These are phyloP conservation scores for Pocillopora damicornis DNA, from an alignment of 64 coral and sea anemone species.

Conservation along the genomic window DNA sequence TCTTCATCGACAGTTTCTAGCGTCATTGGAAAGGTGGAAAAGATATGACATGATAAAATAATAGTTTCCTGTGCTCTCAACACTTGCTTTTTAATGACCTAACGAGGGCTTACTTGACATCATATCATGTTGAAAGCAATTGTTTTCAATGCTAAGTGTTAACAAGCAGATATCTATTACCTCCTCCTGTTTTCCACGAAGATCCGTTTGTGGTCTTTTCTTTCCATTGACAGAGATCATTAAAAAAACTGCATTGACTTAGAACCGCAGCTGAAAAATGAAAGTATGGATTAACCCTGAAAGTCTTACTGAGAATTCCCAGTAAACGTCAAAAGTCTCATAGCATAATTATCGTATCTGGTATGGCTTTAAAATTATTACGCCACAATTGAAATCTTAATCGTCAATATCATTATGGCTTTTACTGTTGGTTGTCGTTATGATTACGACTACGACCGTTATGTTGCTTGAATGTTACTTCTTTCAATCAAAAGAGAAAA, in stretches of 20 bases:
- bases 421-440: no score
- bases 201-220: neutral
- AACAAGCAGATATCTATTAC: neutral
- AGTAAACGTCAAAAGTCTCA: neutral
- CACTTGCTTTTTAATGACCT: no score
- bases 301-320: no score
- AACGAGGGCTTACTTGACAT: no score
- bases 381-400: no score
- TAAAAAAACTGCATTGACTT: neutral
- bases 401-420: no score
- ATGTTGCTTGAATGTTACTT: neutral
- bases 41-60: no score
- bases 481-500: neutral
- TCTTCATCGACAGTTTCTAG: no score
- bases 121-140: no score
- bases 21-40: no score
- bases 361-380: no score
- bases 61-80: no score
- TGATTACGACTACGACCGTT: neutral
- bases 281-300: neutral
- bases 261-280: neutral
- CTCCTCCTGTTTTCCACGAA: conserved; percentile 6
- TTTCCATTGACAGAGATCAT: neutral
- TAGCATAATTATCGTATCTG: neutral
- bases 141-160: neutral